These are phyloP conservation scores for Caenorhabditis imperialis DNA, from an alignment of 2,888 invertebrate species.

Conservation along the genomic window DNA sequence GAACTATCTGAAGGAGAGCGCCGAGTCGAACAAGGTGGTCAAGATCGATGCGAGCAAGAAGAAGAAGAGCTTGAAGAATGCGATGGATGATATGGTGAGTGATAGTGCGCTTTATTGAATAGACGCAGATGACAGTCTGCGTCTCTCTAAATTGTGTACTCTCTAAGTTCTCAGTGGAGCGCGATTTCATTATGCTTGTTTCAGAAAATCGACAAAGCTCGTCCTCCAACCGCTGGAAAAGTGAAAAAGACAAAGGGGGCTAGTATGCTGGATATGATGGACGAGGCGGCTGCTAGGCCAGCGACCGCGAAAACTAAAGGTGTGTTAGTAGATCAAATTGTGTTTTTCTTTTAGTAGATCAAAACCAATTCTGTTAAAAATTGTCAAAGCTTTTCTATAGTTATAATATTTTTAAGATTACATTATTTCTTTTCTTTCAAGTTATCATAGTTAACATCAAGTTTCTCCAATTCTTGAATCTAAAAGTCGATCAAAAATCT, in stretches of 20 bases:
- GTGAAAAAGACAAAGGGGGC: slow-evolving; percentile 68
- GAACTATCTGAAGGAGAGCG: slow-evolving; percentile 50
- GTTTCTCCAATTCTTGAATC: too few relatives aligned
- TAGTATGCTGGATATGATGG: slow-evolving; percentile 75
- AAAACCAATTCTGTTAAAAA: too few relatives aligned
- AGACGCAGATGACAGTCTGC: too few relatives aligned
- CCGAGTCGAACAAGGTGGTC: slow-evolving; percentile 30
- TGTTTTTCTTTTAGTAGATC: too few relatives aligned
- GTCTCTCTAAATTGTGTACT: too few relatives aligned
- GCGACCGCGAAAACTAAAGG: slow-evolving; percentile 52
- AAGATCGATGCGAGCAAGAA: slow-evolving; percentile 57
- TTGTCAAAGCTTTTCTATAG: too few relatives aligned
- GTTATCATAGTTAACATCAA: too few relatives aligned
- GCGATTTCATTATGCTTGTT: neutral
- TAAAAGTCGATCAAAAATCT: too few relatives aligned
- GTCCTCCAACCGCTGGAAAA: slow-evolving; percentile 43
- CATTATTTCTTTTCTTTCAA: too few relatives aligned
- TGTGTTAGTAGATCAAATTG: too few relatives aligned
- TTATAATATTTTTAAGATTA: too few relatives aligned
- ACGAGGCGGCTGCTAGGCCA: slow-evolving; percentile 70
- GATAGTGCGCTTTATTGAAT: too few relatives aligned
- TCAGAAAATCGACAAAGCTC: slow-evolving; percentile 15
- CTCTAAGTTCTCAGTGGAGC: slow-evolving; percentile 1
- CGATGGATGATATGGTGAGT: slow-evolving; percentile 61
- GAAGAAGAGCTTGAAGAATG: slow-evolving; percentile 59